Evolutionary conservation across 2,888 invertebrate genomes (phyloP), one percentile per base, ranked within the genome.

Genomic region (Eupeodes latifasciatus): DNA sequence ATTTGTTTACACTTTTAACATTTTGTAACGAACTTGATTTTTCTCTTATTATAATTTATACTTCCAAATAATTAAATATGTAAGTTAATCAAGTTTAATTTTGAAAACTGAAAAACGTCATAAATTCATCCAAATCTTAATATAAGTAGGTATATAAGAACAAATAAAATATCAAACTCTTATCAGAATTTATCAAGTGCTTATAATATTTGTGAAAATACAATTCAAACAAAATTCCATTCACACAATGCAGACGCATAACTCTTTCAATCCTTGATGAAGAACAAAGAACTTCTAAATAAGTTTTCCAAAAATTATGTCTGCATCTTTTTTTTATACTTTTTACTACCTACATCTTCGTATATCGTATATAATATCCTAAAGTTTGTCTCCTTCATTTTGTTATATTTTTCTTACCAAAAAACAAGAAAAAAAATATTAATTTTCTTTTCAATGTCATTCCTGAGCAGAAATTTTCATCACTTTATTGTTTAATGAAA

Each of bases 381-480:
- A 40, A 79, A 67, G 59, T 66, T 64, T 66, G 19, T 80, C 51
- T 64, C 40, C 10, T 47, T 57, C 75, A 62, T 69, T 62, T 34
- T 55, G 75, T 57, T 55, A 62, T 47, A 40, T 16, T n/a, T 69
- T 69, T 75, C 57, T 49, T 11, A 49, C 47, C 53, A 85, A 80
- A 80, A 61, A 53, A 53, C 71, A 71, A 14, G 47, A 19, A 64
- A 81, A 61, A 40, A 47, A 64, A 11, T n/a, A 71, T 78, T 81
- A 87, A 87, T 87, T 87, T 83, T 80, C 66, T 79, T 83, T 80
- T 76, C 72, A 87, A 72, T 81, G 87, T 77, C 87, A 80, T 62
- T 81, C 53, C 44, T n/a, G 47, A n/a, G 34, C 44, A 72, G 62
- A 80, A 44, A 49, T 75, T 47, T 14, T 44, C 57, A 36, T 72